Evolutionary conservation across 1,140 invertebrate genomes (phyloP).

Genomic region (Triops cancriformis): DNA sequence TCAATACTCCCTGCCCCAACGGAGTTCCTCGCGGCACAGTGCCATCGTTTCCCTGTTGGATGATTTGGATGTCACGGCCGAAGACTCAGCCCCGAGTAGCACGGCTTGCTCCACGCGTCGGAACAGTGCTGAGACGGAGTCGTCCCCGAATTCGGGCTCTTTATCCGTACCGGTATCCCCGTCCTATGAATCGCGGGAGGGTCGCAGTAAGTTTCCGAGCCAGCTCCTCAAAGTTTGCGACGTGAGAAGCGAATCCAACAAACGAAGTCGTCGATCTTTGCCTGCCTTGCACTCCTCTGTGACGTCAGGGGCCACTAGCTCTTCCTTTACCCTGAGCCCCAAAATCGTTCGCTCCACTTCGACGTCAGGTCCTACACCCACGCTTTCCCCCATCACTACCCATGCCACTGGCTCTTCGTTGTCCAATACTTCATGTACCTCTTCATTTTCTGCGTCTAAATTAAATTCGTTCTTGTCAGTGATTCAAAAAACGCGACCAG

Average conservation of each 20-base stretch:
- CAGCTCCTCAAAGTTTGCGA: not conserved
- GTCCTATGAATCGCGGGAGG: not conserved
- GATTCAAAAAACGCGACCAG: constrained; percentile 49
- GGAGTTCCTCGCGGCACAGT: not conserved
- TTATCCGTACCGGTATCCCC: not conserved
- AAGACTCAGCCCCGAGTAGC: not conserved
- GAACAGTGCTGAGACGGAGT: not conserved
- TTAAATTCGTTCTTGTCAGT: constrained; percentile 76
- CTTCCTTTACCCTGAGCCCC: not conserved
- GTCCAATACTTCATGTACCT: constrained; percentile 28
- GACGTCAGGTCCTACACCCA: not conserved
- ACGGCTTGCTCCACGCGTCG: not conserved
- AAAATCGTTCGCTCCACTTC: constrained; percentile 3
- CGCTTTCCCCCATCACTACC: not conserved
- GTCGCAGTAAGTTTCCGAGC: not conserved
- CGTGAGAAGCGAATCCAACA: not conserved
- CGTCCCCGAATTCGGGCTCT: not conserved
- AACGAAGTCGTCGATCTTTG: not conserved
- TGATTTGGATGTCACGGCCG: not conserved
- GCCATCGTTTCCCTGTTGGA: not conserved
- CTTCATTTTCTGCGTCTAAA: constrained; percentile 65
- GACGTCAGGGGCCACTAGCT: not conserved
- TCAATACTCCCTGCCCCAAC: not conserved
- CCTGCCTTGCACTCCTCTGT: not conserved
- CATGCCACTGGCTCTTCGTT: not conserved